These are phyloP conservation scores for Petrocephalus zakoni DNA, from an alignment of 2,113 vertebrate genomes.

Conservation along the genomic window DNA sequence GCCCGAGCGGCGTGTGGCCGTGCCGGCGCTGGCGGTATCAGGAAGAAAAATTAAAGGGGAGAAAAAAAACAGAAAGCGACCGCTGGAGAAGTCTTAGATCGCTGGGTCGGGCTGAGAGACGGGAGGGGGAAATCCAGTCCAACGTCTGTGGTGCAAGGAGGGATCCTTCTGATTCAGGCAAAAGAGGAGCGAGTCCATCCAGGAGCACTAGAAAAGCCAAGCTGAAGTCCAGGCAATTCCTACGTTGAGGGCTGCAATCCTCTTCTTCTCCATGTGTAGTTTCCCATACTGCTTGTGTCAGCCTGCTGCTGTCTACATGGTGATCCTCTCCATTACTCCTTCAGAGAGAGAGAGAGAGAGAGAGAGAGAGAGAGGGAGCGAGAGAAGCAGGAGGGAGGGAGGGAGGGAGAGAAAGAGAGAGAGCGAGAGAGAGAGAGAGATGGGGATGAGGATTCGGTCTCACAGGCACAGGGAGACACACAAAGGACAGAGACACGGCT, in stretches of 20 bases:
- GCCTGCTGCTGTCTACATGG: constrained; percentile 80
- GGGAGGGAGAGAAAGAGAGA: constrained; percentile 30
- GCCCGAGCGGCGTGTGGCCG: constrained; percentile 40
- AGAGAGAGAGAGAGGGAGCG: constrained; percentile 23
- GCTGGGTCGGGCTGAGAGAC: neutral
- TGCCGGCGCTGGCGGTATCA: neutral
- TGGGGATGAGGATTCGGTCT: constrained; percentile 5
- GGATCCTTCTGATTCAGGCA: constrained; percentile 20
- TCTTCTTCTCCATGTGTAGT: constrained; percentile 79
- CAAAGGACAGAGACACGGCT: constrained; percentile 19
- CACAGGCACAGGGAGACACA: constrained; percentile 19
- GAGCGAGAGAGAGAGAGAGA: constrained; percentile 24
- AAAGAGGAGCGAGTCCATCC: constrained; percentile 46
- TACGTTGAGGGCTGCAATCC: constrained; percentile 84
- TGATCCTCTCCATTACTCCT: constrained; percentile 79
- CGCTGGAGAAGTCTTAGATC: neutral
- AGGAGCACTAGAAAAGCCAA: constrained; percentile 41
- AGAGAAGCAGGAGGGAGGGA: constrained; percentile 25
- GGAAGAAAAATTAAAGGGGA: neutral
- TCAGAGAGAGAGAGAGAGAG: constrained; percentile 42
- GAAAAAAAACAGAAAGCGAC: neutral
- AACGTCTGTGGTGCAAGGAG: constrained; percentile 25
- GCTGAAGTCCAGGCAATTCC: constrained; percentile 51
- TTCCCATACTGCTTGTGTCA: constrained; percentile 77
- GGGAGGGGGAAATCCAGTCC: constrained; percentile 46